Evolutionary conservation across 2,797 vertebrate genomes (phyloP), one percentile per base, ranked within the genome.

Genomic region (Cryptoblepharus egeriae): DNA sequence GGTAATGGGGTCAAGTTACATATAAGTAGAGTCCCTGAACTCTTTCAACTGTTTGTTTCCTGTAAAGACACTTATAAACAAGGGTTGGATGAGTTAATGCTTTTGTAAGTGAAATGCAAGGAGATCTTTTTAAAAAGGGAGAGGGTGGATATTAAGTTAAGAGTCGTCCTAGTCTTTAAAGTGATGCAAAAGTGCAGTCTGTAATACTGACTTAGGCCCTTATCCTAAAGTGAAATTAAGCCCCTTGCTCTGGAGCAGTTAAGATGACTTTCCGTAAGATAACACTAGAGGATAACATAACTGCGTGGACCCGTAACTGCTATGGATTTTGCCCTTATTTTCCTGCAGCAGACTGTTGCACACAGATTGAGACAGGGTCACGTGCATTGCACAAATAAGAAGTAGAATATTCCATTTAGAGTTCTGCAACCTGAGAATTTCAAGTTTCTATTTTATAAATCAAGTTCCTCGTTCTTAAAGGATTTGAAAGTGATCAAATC

Each of bases 1-100:
- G 75, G 82, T 24, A 65, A 73, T 83, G 73, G 82, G 57, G 49
- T 83, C 35, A 20, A 10, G 30, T 83, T 83, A 73, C 75, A 30
- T 22, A 72, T 28, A 42, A 67, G 60, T 30, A 67, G 61, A 45
- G 6, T 58, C 57, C 24, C 28, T 73, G 26, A 32, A 60, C 68
- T 39, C 75, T 57, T 73, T n/a, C 45, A 72, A 65, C n/a, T 58
- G 75, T 64, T 68, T 61, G 32, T 58, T 78, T 78, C 69, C 82
- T 65, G 75, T 72, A 78, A 83, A 69, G 32, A 32, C 64, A 32
- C 57, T 58, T 35, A 67, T 73, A 55, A 78, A 73, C 78, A 45
- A 72, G 58, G 73, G 69, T 49, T 83, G 73, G 71, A 72, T 77
- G 58, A 77, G 61, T 78, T 72, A 83, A 71, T 64, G 35, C 39